Evolutionary conservation across 2,888 invertebrate genomes (phyloP), one percentile per base, ranked within the genome.

Genomic region (Phalangium opilio): DNA sequence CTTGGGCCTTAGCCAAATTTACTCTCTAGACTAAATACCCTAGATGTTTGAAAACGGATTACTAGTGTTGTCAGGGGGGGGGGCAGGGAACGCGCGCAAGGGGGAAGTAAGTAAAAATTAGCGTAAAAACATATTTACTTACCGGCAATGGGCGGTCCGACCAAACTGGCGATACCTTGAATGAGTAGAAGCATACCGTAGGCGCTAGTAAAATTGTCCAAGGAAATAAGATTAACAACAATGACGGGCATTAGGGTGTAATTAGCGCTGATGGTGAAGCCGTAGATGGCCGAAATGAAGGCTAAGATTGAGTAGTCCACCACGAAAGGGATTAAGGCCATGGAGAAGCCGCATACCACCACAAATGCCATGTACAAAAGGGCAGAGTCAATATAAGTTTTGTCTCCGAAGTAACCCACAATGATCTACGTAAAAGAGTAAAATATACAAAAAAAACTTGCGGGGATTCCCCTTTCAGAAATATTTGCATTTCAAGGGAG

Each of bases 101-200:
- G n/a, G n/a, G n/a, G n/a, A n/a, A n/a, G n/a, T n/a, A n/a, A n/a
- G n/a, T n/a, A n/a, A n/a, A n/a, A n/a, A n/a, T n/a, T n/a, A n/a
- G n/a, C n/a, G n/a, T n/a, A n/a, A n/a, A n/a, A n/a, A n/a, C n/a
- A n/a, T n/a, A n/a, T n/a, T n/a, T 15, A 52, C 58, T 59, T 64
- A 86, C 91, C 91, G 60, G 83, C 89, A 18, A 90, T 63, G 1
- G 90, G 86, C 21, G 93, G 90, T 42, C 91, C 91, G 54, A 87
- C 70, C 14, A 91, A 73, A 65, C 89, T 90, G 2, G 86, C 87
- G 32, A 90, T 67, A 2, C 93, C 93, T 66, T 91, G 89, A 18
- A 86, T 83, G 43, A 91, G 71, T 62, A 89, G 71, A 59, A 89
- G 67, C 58, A 91, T 67, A 0, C 91, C 91, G 62, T 90, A 91